A percentile compares a stretch with the other conserved stretches of the same genome.
Evolutionary conservation across 1,140 invertebrate genomes (phyloP).

Genomic region (Eciton burchellii): DNA sequence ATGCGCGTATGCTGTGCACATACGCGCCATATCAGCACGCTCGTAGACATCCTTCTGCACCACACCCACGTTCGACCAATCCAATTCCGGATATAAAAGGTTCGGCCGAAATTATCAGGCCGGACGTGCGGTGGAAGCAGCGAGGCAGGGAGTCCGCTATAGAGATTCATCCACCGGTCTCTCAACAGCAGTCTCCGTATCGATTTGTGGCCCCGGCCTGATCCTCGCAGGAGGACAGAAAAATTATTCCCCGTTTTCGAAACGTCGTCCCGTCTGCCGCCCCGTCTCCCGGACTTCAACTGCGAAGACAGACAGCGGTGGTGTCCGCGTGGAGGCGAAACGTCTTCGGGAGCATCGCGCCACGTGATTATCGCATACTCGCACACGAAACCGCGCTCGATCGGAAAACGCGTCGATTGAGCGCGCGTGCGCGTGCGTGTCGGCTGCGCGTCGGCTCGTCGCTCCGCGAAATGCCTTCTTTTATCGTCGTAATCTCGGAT

Average conservation of each 20-base stretch:
- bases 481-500: slow-evolving; percentile 69
- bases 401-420: slow-evolving; percentile 2
- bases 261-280: slow-evolving; percentile 3
- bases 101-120: slow-evolving; percentile 68
- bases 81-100: slow-evolving; percentile 69
- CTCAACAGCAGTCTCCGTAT: slow-evolving; percentile 65
- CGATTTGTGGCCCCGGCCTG: slow-evolving; percentile 35
- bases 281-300: not conserved
- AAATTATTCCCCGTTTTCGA: not conserved
- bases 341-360: not conserved
- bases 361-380: not conserved
- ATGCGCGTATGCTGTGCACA: slow-evolving; percentile 9
- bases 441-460: slow-evolving; percentile 24
- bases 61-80: slow-evolving; percentile 63
- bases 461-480: slow-evolving; percentile 57
- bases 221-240: slow-evolving; percentile 11
- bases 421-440: slow-evolving; percentile 21
- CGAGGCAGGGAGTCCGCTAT: slow-evolving; percentile 22
- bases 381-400: not conserved
- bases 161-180: slow-evolving; percentile 68
- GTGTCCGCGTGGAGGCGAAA: not conserved
- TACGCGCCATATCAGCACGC: not conserved
- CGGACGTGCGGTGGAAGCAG: slow-evolving; percentile 60
- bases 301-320: not conserved
- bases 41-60: slow-evolving; percentile 55